Evolutionary conservation across 2,113 vertebrate genomes (phyloP).

Genomic region (Microtus pennsylvanicus): DNA sequence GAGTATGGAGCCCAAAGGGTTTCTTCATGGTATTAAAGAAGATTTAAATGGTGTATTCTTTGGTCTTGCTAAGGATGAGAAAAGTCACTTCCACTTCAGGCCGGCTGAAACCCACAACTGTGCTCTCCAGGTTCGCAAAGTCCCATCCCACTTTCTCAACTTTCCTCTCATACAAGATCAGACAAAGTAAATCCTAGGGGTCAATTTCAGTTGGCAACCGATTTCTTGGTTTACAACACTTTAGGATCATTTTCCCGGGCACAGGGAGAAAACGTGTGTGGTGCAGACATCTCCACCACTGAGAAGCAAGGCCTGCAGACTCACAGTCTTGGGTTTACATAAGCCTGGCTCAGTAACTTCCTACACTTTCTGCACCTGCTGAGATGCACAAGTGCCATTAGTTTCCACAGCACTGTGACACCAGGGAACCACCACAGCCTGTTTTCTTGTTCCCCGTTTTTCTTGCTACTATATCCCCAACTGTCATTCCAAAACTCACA

Average conservation of each 20-base stretch:
- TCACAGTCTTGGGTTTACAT: no score
- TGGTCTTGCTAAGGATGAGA: neutral
- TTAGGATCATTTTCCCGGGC: neutral
- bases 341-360: neutral
- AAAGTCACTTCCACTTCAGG: neutral
- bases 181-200: neutral
- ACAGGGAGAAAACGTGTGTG: neutral
- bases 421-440: no score
- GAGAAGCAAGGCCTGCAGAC: neutral
- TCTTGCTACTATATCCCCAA: neutral
- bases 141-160: neutral
- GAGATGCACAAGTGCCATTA: neutral
- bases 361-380: neutral
- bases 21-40: neutral
- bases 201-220: neutral
- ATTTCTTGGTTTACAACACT: neutral
- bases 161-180: neutral
- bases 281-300: neutral
- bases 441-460: neutral
- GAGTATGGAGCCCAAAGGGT: neutral
- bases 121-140: neutral
- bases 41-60: neutral
- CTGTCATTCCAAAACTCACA: neutral
- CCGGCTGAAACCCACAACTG: neutral
- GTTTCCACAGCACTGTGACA: rapidly evolving